Percentiles rank a stretch among this genome's conserved stretches.
These are phyloP conservation scores for Brachyhypopomus occidentalis DNA, from an alignment of 2,113 vertebrate species.

Conservation along the genomic window DNA sequence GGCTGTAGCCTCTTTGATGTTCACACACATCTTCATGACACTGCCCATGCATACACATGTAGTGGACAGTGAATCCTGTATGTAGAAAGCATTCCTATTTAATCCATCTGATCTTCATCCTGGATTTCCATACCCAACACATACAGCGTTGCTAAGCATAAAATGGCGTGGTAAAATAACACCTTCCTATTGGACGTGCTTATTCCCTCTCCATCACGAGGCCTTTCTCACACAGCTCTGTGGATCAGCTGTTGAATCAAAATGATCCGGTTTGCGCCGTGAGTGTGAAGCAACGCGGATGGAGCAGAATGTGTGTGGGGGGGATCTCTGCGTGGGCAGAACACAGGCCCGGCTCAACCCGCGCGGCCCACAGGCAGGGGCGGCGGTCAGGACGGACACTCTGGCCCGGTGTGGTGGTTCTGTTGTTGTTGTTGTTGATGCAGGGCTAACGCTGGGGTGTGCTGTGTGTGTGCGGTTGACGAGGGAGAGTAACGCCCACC, in stretches of 20 bases:
- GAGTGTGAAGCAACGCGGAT: not conserved
- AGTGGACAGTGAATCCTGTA: not conserved
- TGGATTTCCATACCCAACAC: not conserved
- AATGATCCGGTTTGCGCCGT: not conserved
- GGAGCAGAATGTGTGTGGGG: constrained; percentile 1
- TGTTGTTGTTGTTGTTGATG: too few relatives aligned
- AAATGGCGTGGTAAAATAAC: too few relatives aligned
- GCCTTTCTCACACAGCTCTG: not conserved
- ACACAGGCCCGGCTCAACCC: not conserved
- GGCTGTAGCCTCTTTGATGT: too few relatives aligned
- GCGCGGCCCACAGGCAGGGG: too few relatives aligned
- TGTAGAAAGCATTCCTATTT: not conserved
- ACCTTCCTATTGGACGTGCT: not conserved
- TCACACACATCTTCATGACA: too few relatives aligned
- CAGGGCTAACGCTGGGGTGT: not conserved
- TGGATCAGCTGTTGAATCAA: not conserved
- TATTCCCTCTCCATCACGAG: not conserved
- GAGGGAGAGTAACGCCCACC: too few relatives aligned
- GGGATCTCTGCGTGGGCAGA: not conserved
- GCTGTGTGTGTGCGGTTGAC: not conserved
- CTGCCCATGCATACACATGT: too few relatives aligned
- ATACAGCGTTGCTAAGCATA: not conserved
- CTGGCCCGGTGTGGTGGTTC: too few relatives aligned
- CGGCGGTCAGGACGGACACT: too few relatives aligned
- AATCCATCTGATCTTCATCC: not conserved